Conservation (phyloP, 2,113 vertebrate genomes). For the Antechinus flavipes region DNA sequence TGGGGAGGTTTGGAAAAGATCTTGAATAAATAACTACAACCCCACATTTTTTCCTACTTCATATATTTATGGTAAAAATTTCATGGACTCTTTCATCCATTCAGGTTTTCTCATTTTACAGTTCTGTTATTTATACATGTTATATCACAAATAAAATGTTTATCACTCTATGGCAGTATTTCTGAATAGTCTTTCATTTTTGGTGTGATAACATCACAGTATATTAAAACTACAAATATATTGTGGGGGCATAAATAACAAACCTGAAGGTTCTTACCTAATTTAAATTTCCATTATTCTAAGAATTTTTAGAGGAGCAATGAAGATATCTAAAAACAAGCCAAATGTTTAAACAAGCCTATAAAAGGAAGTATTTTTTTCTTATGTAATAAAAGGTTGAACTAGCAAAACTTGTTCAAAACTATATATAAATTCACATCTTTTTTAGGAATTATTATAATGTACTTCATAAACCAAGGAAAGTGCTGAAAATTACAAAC, state of each 20-base stretch:
- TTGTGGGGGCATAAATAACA: neutral
- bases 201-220: constrained; percentile 6
- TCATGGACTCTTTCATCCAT: constrained; percentile 62
- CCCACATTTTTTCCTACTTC: constrained; percentile 66
- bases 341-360: constrained; percentile 4
- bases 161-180: constrained; percentile 52
- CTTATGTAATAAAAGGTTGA: neutral
- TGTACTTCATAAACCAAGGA: constrained; percentile 6
- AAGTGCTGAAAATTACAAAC: neutral
- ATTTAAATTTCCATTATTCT: neutral
- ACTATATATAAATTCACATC: neutral
- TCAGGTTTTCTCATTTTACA: constrained; percentile 53
- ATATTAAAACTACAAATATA: constrained; percentile 28
- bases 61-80: constrained; percentile 60
- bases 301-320: constrained; percentile 39
- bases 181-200: constrained; percentile 28
- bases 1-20: constrained; percentile 56
- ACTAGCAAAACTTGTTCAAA: neutral
- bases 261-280: neutral
- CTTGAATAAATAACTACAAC: constrained; percentile 77
- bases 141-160: constrained; percentile 55
- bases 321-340: neutral
- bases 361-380: constrained; percentile 28
- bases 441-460: constrained; percentile 11
- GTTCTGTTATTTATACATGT: constrained; percentile 49